Percentiles rank a stretch among this genome's conserved stretches.
These are phyloP conservation scores for Pediacus dermestoides DNA, from an alignment of 2,888 invertebrate species.

Conservation along the genomic window DNA sequence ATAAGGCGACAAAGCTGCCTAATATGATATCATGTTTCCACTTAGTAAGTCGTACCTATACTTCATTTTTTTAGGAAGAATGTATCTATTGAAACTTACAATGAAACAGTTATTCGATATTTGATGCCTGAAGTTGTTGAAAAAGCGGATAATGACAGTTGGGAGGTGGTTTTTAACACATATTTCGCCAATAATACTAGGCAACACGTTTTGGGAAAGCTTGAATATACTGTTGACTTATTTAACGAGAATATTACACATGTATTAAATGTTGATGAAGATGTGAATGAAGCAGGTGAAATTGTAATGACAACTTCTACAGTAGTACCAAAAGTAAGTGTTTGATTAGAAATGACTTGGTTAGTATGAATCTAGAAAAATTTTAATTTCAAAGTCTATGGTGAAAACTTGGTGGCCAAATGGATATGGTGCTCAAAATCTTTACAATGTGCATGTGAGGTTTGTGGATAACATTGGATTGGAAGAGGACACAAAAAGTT, in stretches of 20 bases:
- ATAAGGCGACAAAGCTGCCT: too few species aligned
- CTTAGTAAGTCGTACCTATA: conserved; percentile 17
- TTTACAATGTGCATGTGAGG: conserved; percentile 65
- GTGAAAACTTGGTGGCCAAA: conserved; percentile 90
- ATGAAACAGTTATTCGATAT: conserved; percentile 60
- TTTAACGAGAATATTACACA: conserved; percentile 22
- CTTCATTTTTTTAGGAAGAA: conserved; percentile 65
- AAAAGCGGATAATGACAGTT: conserved; percentile 38
- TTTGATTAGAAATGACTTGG: background rate
- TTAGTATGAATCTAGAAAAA: too few species aligned
- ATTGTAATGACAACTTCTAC: conserved; percentile 24
- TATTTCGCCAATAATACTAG: conserved; percentile 39
- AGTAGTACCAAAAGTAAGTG: conserved; percentile 29
- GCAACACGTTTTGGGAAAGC: conserved; percentile 7
- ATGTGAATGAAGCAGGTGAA: conserved; percentile 38
- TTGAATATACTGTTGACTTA: background rate
- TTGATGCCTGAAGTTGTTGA: conserved; percentile 48
- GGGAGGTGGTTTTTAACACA: conserved; percentile 48
- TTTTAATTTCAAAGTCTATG: conserved; percentile 20
- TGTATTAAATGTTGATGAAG: conserved; percentile 21
- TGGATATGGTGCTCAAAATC: conserved; percentile 73
- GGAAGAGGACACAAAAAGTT: conserved; percentile 49
- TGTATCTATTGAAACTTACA: conserved; percentile 61
- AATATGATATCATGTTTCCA: too few species aligned
- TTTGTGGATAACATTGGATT: conserved; percentile 45